Evolutionary conservation across 2,888 invertebrate genomes (phyloP), one percentile per base, ranked within the genome.

Genomic region (Nomada goodeniana): DNA sequence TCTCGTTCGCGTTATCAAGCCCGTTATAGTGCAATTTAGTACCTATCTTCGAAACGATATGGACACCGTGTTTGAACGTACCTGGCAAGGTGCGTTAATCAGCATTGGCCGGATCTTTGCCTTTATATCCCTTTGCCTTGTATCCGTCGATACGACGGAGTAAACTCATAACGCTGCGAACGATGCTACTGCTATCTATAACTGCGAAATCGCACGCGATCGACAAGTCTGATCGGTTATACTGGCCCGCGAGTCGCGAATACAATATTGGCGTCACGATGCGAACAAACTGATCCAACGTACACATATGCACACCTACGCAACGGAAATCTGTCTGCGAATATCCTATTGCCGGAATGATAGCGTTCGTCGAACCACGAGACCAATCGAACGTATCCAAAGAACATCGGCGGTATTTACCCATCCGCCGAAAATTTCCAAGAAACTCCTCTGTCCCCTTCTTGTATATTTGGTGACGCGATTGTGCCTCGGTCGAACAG

Each of bases 121-220:
- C n/a, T n/a, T n/a, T n/a, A n/a, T n/a, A n/a, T n/a, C n/a, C n/a
- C n/a, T n/a, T n/a, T n/a, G n/a, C n/a, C n/a, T n/a, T n/a, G n/a
- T n/a, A n/a, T 26, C 74, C 55, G 18, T 57, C 67, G 63, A 70
- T 76, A 23, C 50, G 20, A 44, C 60, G 23, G 13, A 29, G 67
- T 57, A 83, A 75, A 75, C 65, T 47, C 53, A 70, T 77, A 83
- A 83, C 75, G 68, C 75, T 50, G 67, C 53, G 60, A 75, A 73
- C 76, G 59, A 57, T 10, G 76, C 74, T 83, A 71, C 47, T 42
- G 59, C 60, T 76, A 73, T 53, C 60, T 75, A 71, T 59, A 83
- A 85, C 80, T 61, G 53, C 15, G 71, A 55, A 72, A 80, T 60
- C 69, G 44, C 42, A 55, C 11, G 29, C 67, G 63, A 85, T 85